These are phyloP conservation scores for Cliona cf. orientalis DNA, from an alignment of 37 sponge, comb jelly and placozoan genomes.

Conservation along the genomic window DNA sequence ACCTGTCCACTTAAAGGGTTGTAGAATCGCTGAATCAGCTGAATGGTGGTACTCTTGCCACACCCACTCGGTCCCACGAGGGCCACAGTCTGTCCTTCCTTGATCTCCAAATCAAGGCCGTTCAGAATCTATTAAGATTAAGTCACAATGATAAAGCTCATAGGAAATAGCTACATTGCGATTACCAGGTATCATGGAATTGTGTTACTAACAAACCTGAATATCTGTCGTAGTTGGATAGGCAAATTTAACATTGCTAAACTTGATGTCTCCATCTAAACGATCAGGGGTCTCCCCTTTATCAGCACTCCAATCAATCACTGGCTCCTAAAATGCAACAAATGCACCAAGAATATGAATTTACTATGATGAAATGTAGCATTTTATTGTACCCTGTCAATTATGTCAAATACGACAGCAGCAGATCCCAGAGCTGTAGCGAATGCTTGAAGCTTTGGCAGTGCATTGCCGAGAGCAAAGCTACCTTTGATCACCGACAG, in stretches of 20 bases:
- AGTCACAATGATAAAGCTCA: no score
- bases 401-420: constrained; percentile 69
- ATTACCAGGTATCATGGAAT: no score
- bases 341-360: neutral
- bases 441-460: constrained; percentile 84
- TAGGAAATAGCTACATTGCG: no score
- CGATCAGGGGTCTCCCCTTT: constrained; percentile 63
- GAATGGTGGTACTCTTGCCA: constrained; percentile 90
- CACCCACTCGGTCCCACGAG: constrained; percentile 96
- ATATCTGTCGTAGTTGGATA: constrained; percentile 86
- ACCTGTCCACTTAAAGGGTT: constrained; percentile 79
- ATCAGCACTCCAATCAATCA: constrained; percentile 60
- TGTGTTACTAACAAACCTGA: constrained; percentile 45
- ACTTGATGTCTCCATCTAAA: constrained; percentile 74
- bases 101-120: constrained; percentile 67
- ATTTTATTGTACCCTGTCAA: constrained; percentile 79
- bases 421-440: constrained; percentile 80
- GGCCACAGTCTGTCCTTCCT: constrained; percentile 80
- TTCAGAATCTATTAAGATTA: constrained; percentile 66
- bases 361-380: no score
- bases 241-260: constrained; percentile 75
- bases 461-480: constrained; percentile 84
- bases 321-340: constrained; percentile 59
- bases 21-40: constrained; percentile 89
- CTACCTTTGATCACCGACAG: constrained; percentile 75